Evolutionary conservation across 2,797 vertebrate species (phyloP).

Genomic region (Silurus lanzhouensis): DNA sequence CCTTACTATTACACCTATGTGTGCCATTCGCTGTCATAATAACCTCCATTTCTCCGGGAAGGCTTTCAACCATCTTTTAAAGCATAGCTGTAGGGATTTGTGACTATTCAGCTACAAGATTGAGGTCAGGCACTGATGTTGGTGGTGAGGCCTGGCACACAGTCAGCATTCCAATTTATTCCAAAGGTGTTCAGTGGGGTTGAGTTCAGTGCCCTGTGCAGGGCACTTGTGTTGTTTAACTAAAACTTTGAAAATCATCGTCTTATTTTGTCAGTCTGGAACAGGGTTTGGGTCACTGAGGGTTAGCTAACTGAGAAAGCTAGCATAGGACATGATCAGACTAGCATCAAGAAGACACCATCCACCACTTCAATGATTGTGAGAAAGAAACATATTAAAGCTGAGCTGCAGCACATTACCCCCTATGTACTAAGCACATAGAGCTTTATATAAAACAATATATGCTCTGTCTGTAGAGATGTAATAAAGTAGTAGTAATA

Average conservation of each 20-base stretch:
- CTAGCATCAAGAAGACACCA: background rate
- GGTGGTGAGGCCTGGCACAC: no score
- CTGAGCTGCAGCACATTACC: background rate
- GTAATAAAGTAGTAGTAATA: background rate
- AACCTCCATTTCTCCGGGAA: background rate
- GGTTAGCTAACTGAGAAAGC: background rate
- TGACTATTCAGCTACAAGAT: no score
- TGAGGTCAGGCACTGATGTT: no score
- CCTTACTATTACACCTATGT: background rate
- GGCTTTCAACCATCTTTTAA: background rate
- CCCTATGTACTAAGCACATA: background rate
- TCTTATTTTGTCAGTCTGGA: no score
- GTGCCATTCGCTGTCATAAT: background rate
- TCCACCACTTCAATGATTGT: background rate
- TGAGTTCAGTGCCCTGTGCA: no score
- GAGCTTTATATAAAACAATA: background rate
- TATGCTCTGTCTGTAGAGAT: background rate
- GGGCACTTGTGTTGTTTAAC: no score
- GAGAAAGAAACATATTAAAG: background rate
- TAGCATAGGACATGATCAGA: background rate
- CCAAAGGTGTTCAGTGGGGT: no score
- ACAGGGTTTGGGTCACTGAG: background rate
- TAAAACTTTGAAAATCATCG: no score
- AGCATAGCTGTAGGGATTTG: background rate
- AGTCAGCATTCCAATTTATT: no score